These are phyloP conservation scores for Zapus hudsonius DNA, from an alignment of 2,113 vertebrate species.

Conservation along the genomic window DNA sequence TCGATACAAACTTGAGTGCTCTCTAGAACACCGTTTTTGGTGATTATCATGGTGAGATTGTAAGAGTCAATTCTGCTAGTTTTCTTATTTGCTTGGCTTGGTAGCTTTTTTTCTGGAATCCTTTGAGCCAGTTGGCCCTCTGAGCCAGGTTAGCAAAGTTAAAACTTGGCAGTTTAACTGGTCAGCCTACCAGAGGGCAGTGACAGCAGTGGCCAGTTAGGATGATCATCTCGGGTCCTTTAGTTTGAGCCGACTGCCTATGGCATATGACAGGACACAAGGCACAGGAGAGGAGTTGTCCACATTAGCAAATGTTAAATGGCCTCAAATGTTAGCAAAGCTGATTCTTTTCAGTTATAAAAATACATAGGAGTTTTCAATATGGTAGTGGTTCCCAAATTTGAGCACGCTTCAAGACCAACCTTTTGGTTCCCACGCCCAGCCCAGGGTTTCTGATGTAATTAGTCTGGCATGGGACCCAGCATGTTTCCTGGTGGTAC, in stretches of 20 bases:
- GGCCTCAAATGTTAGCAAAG: neutral
- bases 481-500: neutral
- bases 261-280: neutral
- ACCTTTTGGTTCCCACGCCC: too few relatives aligned
- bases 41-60: neutral
- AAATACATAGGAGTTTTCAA: neutral
- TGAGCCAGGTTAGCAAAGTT: neutral
- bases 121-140: neutral
- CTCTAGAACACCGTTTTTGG: slow-evolving; percentile 11
- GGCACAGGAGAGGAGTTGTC: neutral
- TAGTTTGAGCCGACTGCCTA: neutral
- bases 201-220: neutral
- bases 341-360: neutral
- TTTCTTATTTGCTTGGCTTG: neutral
- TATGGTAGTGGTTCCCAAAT: neutral
- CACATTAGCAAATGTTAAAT: neutral
- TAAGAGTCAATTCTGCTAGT: neutral
- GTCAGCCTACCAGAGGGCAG: neutral
- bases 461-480: accelerated
- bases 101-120: neutral
- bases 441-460: neutral
- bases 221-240: slow-evolving; percentile 9
- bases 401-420: neutral
- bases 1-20: neutral
- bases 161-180: neutral